These are phyloP conservation scores for Saguinus midas DNA, from an alignment of 2,113 vertebrate genomes.

Conservation along the genomic window DNA sequence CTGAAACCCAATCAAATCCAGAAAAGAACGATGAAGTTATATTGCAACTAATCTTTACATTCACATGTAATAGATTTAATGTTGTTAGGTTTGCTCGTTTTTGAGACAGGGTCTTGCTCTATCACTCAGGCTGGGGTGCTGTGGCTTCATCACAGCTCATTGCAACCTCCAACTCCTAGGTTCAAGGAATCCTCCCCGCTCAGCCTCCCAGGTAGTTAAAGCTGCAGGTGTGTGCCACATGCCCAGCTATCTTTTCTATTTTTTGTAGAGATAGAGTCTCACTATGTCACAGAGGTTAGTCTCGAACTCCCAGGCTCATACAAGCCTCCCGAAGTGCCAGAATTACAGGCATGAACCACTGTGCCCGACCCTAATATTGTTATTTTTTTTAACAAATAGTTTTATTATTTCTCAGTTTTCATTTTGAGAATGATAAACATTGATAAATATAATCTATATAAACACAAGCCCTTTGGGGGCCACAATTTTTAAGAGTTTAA, in stretches of 20 bases:
- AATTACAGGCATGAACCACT: neutral
- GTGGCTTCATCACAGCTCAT: neutral
- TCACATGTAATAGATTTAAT: no score
- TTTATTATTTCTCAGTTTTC: constrained; percentile 32
- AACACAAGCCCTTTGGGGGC: neutral
- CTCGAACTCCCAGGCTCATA: neutral
- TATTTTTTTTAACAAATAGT: neutral
- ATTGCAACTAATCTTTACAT: neutral
- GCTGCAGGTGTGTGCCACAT: neutral
- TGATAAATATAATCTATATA: neutral
- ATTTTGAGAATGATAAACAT: constrained; percentile 28
- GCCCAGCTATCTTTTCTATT: neutral
- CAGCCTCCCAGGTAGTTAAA: neutral
- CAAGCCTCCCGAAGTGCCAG: neutral
- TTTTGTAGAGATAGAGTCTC: neutral
- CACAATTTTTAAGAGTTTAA: constrained; percentile 16
- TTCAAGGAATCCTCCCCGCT: neutral
- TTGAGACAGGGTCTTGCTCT: neutral
- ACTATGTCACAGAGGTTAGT: neutral
- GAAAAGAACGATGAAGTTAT: neutral
- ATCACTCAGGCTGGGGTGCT: neutral
- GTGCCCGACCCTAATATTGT: no score
- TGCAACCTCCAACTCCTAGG: neutral
- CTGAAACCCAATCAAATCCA: neutral
- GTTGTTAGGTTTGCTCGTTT: no score